Evolutionary conservation across 2,888 invertebrate species (phyloP), one percentile per base, ranked within the genome.

Genomic region (Drosophila monieri): DNA sequence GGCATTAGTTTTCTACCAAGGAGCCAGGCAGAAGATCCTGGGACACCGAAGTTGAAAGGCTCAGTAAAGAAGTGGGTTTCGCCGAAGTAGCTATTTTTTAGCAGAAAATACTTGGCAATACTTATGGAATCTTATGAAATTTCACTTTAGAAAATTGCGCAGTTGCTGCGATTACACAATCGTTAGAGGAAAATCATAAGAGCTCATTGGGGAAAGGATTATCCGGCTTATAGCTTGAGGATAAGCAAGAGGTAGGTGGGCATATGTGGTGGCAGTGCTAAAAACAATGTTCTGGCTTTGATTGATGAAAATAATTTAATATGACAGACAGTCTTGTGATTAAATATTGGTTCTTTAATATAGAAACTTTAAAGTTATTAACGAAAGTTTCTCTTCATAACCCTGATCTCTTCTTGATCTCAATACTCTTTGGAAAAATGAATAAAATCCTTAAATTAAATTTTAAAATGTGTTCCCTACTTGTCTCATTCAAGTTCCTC

Each of bases 111-210:
- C 14, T 41, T 1, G 2, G 8, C 18, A 18, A 41, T 18, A 3
- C 15, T 41, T 23, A n/a, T 23, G 6, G 58, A 53, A 43, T 25
- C 14, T 37, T 32, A 14, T 46, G 6, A 43, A 66, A 68, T 61
- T 62, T 56, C 27, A n/a, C 51, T 41, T 65, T 49, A 80, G 85
- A 73, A 80, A 80, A 78, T 76, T 84, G 65, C 84, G 78, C 84
- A 80, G 66, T 80, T 77, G 68, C 73, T 73, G 70, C 57, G 74
- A 73, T 85, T 85, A 74, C 77, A 79, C 79, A 85, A 84, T 70
- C 49, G 25, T 43, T n/a, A 15, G 25, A 41, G n/a, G 51, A 60
- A 32, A 61, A 52, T 25, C 51, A 18, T 46, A 37, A 51, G 44
- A 64, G 21, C 27, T 15, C 62, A 12, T 35, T 39, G 49, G 25